Percentiles rank a stretch among this genome's conserved stretches.
Evolutionary conservation across 2,113 vertebrate species (phyloP).

Genomic region (Phylloscopus trochiloides): DNA sequence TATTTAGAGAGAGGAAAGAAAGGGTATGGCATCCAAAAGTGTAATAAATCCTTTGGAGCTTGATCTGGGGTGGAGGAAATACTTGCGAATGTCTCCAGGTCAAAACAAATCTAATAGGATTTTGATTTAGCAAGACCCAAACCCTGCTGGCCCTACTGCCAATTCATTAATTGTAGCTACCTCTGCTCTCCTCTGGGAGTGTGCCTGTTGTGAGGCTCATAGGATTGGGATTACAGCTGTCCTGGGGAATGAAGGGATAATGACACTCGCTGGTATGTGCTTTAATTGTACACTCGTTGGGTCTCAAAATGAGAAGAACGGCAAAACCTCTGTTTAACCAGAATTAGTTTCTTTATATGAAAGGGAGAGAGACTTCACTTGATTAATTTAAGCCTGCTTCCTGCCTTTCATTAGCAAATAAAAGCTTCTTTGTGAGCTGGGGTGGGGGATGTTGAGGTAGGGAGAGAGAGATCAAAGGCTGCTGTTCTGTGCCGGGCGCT

Average conservation of each 20-base stretch:
- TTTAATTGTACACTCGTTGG: background rate
- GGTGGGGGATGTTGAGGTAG: background rate
- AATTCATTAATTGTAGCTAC: background rate
- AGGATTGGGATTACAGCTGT: background rate
- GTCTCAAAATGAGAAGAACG: background rate
- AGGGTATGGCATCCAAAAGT: background rate
- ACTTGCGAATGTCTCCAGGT: background rate
- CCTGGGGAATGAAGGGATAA: background rate
- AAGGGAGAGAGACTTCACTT: background rate
- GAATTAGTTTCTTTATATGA: background rate
- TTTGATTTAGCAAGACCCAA: background rate
- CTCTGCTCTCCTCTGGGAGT: background rate
- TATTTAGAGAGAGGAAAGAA: background rate
- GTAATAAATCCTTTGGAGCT: background rate
- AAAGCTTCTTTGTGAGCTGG: background rate
- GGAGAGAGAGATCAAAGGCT: background rate
- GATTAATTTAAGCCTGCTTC: background rate
- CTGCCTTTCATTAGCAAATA: slow-evolving; percentile 10
- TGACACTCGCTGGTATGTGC: background rate
- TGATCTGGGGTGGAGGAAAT: background rate
- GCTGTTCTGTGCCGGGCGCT: background rate
- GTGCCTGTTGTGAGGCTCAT: background rate
- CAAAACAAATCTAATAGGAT: background rate
- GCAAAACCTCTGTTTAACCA: background rate
- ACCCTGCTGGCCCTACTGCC: background rate